A percentile compares a stretch with the other conserved stretches of the same genome.
phyloP scores from a whole-genome alignment of 2,113 vertebrate species.

The Furnarius figulus region DNA sequence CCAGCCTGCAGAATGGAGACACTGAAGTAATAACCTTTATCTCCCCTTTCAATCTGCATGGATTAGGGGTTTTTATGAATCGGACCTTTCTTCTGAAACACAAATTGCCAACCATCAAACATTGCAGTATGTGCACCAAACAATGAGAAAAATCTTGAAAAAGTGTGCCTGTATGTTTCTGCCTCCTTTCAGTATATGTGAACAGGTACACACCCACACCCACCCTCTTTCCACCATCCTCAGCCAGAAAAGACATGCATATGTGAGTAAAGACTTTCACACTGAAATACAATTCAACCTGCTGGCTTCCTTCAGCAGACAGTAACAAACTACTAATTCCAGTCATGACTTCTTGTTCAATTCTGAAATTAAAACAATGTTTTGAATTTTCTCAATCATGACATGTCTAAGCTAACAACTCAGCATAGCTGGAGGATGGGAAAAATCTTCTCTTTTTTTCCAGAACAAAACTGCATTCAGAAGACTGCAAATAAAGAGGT shows the following conservation, averaged over 20 bases:
- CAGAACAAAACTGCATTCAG: slow-evolving; percentile 31
- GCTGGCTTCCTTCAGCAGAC: neutral
- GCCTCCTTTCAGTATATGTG: neutral
- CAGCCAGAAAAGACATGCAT: rapidly evolving
- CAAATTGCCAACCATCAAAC: neutral
- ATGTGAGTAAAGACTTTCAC: neutral
- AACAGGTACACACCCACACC: rapidly evolving
- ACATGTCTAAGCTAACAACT: neutral
- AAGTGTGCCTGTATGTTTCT: neutral
- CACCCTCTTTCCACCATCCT: neutral
- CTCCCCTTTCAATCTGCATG: neutral
- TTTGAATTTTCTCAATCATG: neutral
- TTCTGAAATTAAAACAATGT: neutral
- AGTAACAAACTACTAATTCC: neutral
- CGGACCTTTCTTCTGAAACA: neutral
- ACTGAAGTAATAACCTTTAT: neutral
- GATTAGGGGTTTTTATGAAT: neutral
- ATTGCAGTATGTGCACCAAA: neutral
- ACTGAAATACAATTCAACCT: neutral
- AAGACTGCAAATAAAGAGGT: slow-evolving; percentile 39
- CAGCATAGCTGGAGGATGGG: neutral
- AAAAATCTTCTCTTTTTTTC: slow-evolving; percentile 24
- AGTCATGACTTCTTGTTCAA: neutral
- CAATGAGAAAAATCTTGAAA: neutral
- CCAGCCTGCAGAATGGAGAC: neutral